Conservation (phyloP, 1,140 invertebrate genomes). For the Varroa destructor region DNA sequence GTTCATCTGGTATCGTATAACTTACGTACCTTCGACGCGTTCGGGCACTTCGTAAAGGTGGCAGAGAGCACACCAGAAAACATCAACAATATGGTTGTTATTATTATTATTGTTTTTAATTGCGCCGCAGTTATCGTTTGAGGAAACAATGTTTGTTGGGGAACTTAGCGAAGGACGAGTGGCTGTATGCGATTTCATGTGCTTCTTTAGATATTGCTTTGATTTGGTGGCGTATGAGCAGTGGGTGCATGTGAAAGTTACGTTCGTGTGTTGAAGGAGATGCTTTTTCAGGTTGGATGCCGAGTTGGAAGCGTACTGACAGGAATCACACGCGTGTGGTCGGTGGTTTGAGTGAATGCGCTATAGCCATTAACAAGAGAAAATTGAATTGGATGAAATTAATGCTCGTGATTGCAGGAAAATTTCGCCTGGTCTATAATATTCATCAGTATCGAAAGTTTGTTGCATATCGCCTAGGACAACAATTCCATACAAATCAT, state of each 20-base stretch:
- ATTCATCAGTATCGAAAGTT: no score
- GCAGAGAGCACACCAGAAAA: constrained; percentile 9
- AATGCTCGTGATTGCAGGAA: no score
- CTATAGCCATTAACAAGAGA: neutral
- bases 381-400: no score
- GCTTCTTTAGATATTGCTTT: constrained; percentile 23
- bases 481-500: no score
- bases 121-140: no score
- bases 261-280: constrained; percentile 17
- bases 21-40: neutral
- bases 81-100: neutral
- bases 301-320: constrained; percentile 6
- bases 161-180: no score
- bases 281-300: constrained; percentile 21
- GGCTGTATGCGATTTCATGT: constrained; percentile 5
- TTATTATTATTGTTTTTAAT: neutral
- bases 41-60: constrained; percentile 14
- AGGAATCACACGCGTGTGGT: constrained; percentile 18
- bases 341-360: constrained; percentile 15
- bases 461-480: no score
- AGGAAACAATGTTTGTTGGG: no score
- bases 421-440: no score
- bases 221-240: constrained; percentile 10
- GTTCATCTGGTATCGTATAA: no score
- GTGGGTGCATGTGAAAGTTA: constrained; percentile 1